Evolutionary conservation across 2,888 invertebrate genomes (phyloP), one percentile per base, ranked within the genome.

Genomic region (Tubiluchus corallicola): DNA sequence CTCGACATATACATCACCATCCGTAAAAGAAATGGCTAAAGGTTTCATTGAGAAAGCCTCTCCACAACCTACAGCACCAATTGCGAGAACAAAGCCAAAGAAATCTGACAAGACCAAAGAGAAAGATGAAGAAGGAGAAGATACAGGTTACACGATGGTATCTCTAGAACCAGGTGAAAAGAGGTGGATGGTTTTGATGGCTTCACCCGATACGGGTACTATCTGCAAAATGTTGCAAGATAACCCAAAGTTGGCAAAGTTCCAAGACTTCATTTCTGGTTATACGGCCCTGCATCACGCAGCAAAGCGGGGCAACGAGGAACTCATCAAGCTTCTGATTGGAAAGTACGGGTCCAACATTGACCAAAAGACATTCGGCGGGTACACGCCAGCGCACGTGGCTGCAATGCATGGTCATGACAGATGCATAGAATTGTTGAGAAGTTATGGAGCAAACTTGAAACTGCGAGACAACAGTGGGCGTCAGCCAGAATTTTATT

Each of bases 201-300:
- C 29, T 9, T 9, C 29, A 9, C 9, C 29, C 29, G 29, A 29
- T n/a, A 9, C 9, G 9, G 29, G 9, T n/a, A 29, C n/a, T 9
- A 9, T 29, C 9, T 29, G 9, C 9, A 29, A 29, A n/a, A 29
- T 29, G 29, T n/a, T 29, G 29, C 9, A n/a, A 29, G 29, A 29
- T n/a, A 29, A 29, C n/a, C 29, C 29, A 29, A n/a, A 29, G n/a
- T n/a, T 29, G 9, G 29, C n/a, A n/a, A 29, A n/a, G 29, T 29
- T 29, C 29, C 29, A n/a, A 29, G 29, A 29, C 29, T 29, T 29
- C 29, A 29, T 29, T 9, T 29, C 29, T 29, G 29, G 29, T 29
- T 29, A 29, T n/a, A 29, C 29, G n/a, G n/a, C 29, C 9, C 29
- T 29, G 9, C 29, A 29, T 29, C 29, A 29, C n/a, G 29, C 29